Base-by-base conservation (phyloP, 2,113 vertebrate genomes). In the Nipponia nippon region DNA sequence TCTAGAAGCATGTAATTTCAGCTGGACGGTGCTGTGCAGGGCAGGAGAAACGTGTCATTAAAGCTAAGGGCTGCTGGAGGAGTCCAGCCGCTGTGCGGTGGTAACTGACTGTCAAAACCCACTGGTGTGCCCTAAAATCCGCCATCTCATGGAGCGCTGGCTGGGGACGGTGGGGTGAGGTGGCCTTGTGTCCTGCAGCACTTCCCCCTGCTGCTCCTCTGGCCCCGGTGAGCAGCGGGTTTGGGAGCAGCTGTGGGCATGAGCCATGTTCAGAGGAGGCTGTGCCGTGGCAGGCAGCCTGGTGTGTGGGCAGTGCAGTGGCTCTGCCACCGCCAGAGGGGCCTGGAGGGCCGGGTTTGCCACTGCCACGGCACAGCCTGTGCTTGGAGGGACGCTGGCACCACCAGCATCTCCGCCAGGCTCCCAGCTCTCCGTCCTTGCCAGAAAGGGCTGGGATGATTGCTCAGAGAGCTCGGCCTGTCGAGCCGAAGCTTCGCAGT, bases 381-480 rank as follows among this genome's bases (percentile, higher is more conserved):
- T 2, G 2, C 34, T 46, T 9, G 13, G 36, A 6, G 38, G 38
- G 36, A 16, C 2, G 2, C 56, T 9, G 32, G 42, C 52, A 11
- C 30, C 29, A 23, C 44, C 62, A 7, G 49, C 11, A 2, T 16
- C 86, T 25, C 47, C 3, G 3, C 32, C 15, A 3, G 9, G 12
- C n/a, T 50, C 55, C 11, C 3, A 3, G 27, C 40, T 49, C 55
- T 11, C 40, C 1, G 2, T 15, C 3, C 2, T 30, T 2, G 0
- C 47, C 36, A 5, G 21, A 8, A 32, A 16, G 53, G 47, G 17
- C 67, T 2, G 4, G 30, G 26, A 4, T 1, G 16, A 6, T 47
- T 2, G 6, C n/a, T 58, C 0, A 2, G 71, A 17, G 61, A 16
- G 44, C 50, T n/a, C 2, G 1, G 18, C 76, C 40, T 18, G 0